Evolutionary conservation across 2,888 invertebrate species (phyloP), one percentile per base, ranked within the genome.

Genomic region (Urechis unicinctus): DNA sequence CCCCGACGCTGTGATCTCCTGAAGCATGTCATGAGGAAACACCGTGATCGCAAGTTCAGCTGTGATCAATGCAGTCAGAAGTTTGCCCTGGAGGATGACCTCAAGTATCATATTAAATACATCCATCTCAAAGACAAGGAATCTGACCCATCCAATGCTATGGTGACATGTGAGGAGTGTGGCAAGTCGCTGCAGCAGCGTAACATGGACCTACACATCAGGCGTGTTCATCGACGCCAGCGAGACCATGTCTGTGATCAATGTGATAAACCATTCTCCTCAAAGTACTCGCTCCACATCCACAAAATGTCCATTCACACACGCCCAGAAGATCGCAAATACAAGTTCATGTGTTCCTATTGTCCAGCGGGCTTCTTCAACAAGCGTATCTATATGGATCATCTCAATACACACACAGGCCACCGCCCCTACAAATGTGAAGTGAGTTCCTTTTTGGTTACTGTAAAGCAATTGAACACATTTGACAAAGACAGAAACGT

Each of bases 11-110:
- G 22, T 21, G 13, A 13, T 9, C 45, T 45, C 17, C 13, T 17
- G 45, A 45, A 45, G 45, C 45, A 45, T 45, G 45, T 45, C 13
- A 45, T 17, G 45, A 9, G 45, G 22, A 45, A 13, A 21, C 45
- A 45, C 22, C 6, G 22, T 6, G 45, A 17, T 9, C 6, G 22
- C 6, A 22, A 45, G 17, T 9, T 17, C 17, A 6, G 22, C 13
- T 45, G 45, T 21, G 13, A 6, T 21, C 13, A 17, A 17, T 45
- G 45, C 22, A 6, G 22, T 9, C 13, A 9, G 6, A 9, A 9
- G 17, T 45, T 45, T 45, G 45, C 45, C 21, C 22, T 17, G 13
- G 45, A 17, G 13, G 13, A 22, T 6, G 45, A 45, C 21, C 45
- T 45, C 6, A 9, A 21, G 6, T 6, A 6, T 9, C 45, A 45